phyloP scores from a whole-genome alignment of 1,140 invertebrate species.

The Vanessa tameamea region DNA sequence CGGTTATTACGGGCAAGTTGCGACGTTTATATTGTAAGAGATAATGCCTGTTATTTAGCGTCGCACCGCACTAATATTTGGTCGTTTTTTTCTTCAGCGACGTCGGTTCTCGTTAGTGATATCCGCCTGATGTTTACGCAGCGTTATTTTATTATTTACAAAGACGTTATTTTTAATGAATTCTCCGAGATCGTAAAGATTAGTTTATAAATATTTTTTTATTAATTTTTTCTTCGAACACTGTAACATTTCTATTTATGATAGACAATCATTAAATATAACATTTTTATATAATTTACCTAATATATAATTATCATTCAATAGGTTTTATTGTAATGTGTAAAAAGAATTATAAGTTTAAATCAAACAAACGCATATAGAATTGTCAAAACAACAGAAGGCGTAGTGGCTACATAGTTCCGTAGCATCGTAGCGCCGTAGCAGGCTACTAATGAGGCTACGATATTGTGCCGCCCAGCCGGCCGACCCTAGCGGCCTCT shows the following conservation, averaged over 20 bases:
- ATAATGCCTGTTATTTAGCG: slow-evolving; percentile 67
- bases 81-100: slow-evolving; percentile 48
- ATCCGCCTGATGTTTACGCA: slow-evolving; percentile 38
- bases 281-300: no score
- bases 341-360: background rate
- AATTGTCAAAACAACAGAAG: slow-evolving; percentile 53
- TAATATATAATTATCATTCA: no score
- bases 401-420: slow-evolving; percentile 38
- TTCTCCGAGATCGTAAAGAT: slow-evolving; percentile 20
- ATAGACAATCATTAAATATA: no score
- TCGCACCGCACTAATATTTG: slow-evolving; percentile 57
- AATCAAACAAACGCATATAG: slow-evolving; percentile 6
- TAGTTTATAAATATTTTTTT: background rate
- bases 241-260: no score
- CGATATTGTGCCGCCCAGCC: slow-evolving; percentile 66
- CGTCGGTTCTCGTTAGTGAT: slow-evolving; percentile 53
- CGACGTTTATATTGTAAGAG: slow-evolving; percentile 63
- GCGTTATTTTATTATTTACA: slow-evolving; percentile 37
- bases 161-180: slow-evolving; percentile 38
- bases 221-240: no score
- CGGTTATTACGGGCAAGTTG: slow-evolving; percentile 59
- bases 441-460: slow-evolving; percentile 70
- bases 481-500: slow-evolving; percentile 59
- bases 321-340: no score
- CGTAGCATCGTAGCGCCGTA: slow-evolving; percentile 63